Conservation (phyloP, 2,888 invertebrate species). For the Molanna angustata region DNA sequence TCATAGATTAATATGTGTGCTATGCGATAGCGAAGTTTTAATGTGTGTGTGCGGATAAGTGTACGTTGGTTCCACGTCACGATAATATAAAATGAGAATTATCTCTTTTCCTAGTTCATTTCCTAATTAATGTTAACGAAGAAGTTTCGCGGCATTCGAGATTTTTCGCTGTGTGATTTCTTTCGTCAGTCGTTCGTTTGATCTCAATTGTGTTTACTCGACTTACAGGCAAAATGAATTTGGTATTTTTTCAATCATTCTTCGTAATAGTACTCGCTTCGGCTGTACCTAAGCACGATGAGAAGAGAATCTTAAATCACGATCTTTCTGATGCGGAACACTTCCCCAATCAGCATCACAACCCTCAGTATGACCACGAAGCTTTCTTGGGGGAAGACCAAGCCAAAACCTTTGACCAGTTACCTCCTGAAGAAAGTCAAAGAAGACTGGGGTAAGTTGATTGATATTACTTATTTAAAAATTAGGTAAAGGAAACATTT, state of each 20-base stretch:
- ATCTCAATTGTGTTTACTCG: neutral
- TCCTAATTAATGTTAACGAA: slow-evolving; percentile 1
- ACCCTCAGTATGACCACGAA: slow-evolving; percentile 93
- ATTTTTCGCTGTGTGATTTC: slow-evolving; percentile 4
- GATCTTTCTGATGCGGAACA: slow-evolving; percentile 78
- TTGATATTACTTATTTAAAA: too few species aligned
- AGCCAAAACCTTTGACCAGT: slow-evolving; percentile 90
- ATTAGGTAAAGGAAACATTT: too few species aligned
- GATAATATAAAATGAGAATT: neutral
- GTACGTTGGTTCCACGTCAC: slow-evolving; percentile 18
- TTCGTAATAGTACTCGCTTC: slow-evolving; percentile 38
- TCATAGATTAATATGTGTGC: slow-evolving; percentile 8
- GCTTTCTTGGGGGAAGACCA: slow-evolving; percentile 94
- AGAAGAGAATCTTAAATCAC: slow-evolving; percentile 63
- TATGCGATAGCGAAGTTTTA: too few species aligned
- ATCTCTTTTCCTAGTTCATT: neutral
- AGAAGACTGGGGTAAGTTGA: slow-evolving; percentile 70
- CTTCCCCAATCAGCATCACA: slow-evolving; percentile 75
- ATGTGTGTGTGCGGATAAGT: neutral
- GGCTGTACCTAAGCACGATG: slow-evolving; percentile 71
- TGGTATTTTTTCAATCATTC: slow-evolving; percentile 20
- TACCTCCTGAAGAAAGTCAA: slow-evolving; percentile 93
- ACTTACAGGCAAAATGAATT: slow-evolving; percentile 18
- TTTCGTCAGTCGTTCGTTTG: neutral
- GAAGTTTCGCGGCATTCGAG: neutral